Evolutionary conservation across 2,113 vertebrate genomes (phyloP).

Genomic region (Calypte anna): DNA sequence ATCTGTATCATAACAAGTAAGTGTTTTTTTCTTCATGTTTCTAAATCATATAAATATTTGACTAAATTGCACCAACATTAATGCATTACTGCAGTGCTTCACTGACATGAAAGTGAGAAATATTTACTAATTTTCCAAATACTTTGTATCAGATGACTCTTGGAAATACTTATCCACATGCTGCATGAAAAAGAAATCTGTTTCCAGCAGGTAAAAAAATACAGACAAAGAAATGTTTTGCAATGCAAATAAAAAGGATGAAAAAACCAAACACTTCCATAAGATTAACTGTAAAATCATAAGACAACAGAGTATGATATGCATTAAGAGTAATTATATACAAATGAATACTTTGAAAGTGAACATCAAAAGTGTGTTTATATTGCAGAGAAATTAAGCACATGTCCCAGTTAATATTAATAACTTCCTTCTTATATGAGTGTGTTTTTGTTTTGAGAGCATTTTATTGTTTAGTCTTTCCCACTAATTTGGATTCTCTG

Average conservation of each 20-base stretch:
- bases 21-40: not conserved
- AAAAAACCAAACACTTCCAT: constrained; percentile 13
- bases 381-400: constrained; percentile 58
- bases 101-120: constrained; percentile 2
- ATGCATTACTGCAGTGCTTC: not conserved
- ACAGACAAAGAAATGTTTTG: constrained; percentile 40
- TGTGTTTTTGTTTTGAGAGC: constrained; percentile 7
- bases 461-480: constrained; percentile 3
- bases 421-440: constrained; percentile 1
- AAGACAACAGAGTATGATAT: constrained; percentile 7
- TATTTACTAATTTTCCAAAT: constrained; percentile 43
- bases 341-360: constrained; percentile 60
- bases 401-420: constrained; percentile 53
- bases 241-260: constrained; percentile 47
- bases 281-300: constrained; percentile 25
- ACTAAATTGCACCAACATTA: constrained; percentile 35
- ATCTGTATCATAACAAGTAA: constrained; percentile 54
- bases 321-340: constrained; percentile 57
- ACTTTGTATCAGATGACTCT: not conserved
- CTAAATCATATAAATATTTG: constrained; percentile 39
- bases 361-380: constrained; percentile 60
- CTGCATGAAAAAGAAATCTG: not conserved
- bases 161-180: not conserved
- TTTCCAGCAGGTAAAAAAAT: constrained; percentile 40
- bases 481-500: not conserved